Evolutionary conservation across 2,797 vertebrate genomes (phyloP).

Genomic region (Smutsia temminckii): DNA sequence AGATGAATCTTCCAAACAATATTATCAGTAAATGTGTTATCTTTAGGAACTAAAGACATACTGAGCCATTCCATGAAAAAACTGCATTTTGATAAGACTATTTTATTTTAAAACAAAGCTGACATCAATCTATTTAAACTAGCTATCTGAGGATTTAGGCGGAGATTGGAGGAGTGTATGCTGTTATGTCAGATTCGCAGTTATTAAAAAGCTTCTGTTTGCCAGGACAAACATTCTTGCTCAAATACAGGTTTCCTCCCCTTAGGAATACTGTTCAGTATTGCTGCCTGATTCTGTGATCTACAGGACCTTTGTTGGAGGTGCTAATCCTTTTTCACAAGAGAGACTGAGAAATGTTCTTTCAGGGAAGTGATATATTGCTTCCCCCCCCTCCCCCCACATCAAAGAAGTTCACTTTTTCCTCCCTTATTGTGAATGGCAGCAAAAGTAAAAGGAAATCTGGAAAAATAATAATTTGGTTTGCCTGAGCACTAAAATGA

Average conservation of each 20-base stretch:
- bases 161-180: conserved; percentile 78
- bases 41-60: conserved; percentile 59
- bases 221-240: conserved; percentile 85
- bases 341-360: conserved; percentile 89
- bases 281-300: conserved; percentile 85
- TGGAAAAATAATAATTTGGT: conserved; percentile 86
- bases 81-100: conserved; percentile 64
- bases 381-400: conserved; percentile 73
- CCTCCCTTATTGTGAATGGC: conserved; percentile 77
- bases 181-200: conserved; percentile 84
- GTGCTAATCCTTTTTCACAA: conserved; percentile 91
- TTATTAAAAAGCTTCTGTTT: conserved; percentile 87
- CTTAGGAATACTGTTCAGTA: conserved; percentile 84
- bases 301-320: conserved; percentile 88
- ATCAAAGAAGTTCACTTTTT: conserved; percentile 85
- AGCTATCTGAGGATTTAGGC: conserved; percentile 79
- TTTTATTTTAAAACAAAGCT: conserved; percentile 80
- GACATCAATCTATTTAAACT: conserved; percentile 78
- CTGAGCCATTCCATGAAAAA: conserved; percentile 54
- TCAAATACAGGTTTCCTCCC: conserved; percentile 87
- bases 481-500: conserved; percentile 77
- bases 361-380: conserved; percentile 89
- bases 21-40: conserved; percentile 19
- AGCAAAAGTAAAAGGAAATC: conserved; percentile 84
- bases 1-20: conserved; percentile 56